These are phyloP conservation scores for Neodiprion fabricii DNA, from an alignment of 1,140 invertebrate genomes.

Conservation along the genomic window DNA sequence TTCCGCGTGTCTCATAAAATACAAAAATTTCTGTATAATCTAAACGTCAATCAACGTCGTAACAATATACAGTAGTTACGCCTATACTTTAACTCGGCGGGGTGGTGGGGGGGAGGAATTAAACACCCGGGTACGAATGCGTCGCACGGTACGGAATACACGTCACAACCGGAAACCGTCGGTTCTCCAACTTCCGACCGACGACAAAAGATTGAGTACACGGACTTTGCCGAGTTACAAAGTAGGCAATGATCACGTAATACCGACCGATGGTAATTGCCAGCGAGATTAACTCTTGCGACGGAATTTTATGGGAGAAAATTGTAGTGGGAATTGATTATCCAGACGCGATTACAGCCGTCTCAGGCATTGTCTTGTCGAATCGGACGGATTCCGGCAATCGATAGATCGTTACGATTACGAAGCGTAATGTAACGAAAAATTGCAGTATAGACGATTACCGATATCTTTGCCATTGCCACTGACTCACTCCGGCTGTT, in stretches of 20 bases:
- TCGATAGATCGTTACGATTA: too few relatives aligned
- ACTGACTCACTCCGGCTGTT: background rate
- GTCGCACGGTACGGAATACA: too few relatives aligned
- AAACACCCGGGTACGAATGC: too few relatives aligned
- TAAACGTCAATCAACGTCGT: too few relatives aligned
- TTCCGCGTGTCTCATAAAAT: too few relatives aligned
- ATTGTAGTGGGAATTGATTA: background rate
- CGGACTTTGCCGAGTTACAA: background rate
- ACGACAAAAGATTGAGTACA: constrained; percentile 4
- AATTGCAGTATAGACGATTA: too few relatives aligned
- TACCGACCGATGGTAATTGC: background rate
- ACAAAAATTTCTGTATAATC: too few relatives aligned
- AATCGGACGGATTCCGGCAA: background rate
- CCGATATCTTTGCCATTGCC: too few relatives aligned
- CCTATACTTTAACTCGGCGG: too few relatives aligned
- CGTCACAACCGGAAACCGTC: background rate
- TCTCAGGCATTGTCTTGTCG: background rate
- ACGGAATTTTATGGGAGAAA: background rate
- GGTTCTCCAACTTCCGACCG: constrained; percentile 4
- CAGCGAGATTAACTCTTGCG: background rate
- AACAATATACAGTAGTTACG: too few relatives aligned
- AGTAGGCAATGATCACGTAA: background rate
- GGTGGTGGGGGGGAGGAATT: too few relatives aligned
- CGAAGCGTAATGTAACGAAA: too few relatives aligned
- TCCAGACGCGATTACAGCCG: background rate